These are phyloP conservation scores for Otolemur garnettii DNA, from an alignment of 2,113 vertebrate genomes.

Conservation along the genomic window DNA sequence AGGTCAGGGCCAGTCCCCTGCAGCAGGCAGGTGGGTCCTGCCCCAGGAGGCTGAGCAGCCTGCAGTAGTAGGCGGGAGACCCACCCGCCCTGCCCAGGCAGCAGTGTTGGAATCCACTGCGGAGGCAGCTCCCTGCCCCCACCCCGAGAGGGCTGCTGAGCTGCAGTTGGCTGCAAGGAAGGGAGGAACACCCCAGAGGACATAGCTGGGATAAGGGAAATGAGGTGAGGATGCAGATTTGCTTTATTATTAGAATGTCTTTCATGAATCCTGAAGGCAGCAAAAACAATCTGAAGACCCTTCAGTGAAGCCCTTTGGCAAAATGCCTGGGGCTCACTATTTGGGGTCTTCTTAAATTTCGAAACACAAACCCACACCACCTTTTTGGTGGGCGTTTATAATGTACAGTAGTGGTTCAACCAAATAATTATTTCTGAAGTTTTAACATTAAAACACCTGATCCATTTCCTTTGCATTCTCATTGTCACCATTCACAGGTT, in stretches of 20 bases:
- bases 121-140: neutral
- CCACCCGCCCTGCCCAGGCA: neutral
- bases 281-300: neutral
- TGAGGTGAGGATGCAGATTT: neutral
- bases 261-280: neutral
- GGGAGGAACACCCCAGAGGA: neutral
- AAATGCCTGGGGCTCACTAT: neutral
- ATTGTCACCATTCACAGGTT: neutral
- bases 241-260: neutral
- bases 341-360: neutral
- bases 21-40: neutral
- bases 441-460: conserved; percentile 24
- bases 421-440: conserved; percentile 53
- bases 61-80: neutral
- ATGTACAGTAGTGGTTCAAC: neutral
- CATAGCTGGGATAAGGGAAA: neutral
- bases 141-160: neutral
- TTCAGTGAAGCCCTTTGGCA: neutral
- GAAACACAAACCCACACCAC: neutral
- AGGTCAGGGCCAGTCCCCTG: fast-evolving
- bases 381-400: neutral
- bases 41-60: neutral
- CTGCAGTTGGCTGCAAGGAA: fast-evolving
- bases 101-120: neutral
- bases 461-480: conserved; percentile 2